A percentile compares a stretch with the other conserved stretches of the same genome.
Evolutionary conservation across 2,888 invertebrate species (phyloP).

Genomic region (Allolobophora icterica): DNA sequence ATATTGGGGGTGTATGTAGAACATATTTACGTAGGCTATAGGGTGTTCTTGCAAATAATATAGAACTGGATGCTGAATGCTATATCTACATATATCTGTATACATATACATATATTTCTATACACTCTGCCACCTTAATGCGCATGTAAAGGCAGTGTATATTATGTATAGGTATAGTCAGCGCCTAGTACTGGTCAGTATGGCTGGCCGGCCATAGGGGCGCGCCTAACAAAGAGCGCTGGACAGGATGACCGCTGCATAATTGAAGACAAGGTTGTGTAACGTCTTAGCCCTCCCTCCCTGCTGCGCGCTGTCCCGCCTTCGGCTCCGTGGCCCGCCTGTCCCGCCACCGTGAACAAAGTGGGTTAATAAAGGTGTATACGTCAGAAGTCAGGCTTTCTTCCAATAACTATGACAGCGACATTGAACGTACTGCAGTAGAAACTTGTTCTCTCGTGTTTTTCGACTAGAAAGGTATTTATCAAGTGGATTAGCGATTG

Average conservation of each 20-base stretch:
- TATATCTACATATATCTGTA: too few relatives aligned
- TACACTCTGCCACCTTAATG: too few relatives aligned
- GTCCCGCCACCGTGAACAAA: neutral
- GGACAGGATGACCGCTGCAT: neutral
- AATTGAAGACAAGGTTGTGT: slow-evolving; percentile 17
- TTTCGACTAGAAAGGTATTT: neutral
- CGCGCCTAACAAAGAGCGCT: slow-evolving; percentile 6
- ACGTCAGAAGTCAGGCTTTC: slow-evolving; percentile 1
- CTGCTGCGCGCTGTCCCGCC: neutral
- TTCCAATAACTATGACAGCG: neutral
- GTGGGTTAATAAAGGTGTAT: slow-evolving; percentile 17
- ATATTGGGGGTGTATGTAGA: neutral
- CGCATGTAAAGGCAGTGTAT: too few relatives aligned
- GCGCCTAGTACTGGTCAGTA: neutral
- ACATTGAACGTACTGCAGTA: neutral
- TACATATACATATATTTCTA: too few relatives aligned
- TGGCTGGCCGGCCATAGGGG: neutral
- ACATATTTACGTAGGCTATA: neutral
- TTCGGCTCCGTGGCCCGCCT: neutral
- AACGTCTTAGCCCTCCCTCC: slow-evolving; percentile 1
- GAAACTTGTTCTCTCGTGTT: neutral
- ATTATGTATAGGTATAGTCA: neutral
- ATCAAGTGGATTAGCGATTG: neutral
- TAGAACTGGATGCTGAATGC: too few relatives aligned
- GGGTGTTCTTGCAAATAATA: too few relatives aligned